Percentiles rank a stretch among this genome's conserved stretches.
phyloP scores from a whole-genome alignment of 2,113 vertebrate genomes.

The Mus spicilegus region DNA sequence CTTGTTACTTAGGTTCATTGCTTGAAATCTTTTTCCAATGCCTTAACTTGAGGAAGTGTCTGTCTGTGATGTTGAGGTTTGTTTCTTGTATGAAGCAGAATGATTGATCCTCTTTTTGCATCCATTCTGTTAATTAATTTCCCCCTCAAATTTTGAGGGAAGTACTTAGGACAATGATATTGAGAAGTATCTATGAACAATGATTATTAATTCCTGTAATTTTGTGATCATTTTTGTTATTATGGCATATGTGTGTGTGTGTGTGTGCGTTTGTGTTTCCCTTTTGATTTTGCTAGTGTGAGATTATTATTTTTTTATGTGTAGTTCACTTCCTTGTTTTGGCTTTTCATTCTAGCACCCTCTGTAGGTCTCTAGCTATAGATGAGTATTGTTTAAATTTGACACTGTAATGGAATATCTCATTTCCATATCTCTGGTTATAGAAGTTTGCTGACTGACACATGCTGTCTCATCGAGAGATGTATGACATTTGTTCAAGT shows the following conservation, averaged over 20 bases:
- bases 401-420: not conserved
- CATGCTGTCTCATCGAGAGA: not conserved
- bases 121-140: not conserved
- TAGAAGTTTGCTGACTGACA: not conserved
- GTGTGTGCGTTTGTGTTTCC: not conserved
- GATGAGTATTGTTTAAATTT: not conserved
- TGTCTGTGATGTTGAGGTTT: not conserved
- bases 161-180: not conserved
- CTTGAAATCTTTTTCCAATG: not conserved
- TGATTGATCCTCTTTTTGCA: not conserved
- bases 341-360: not conserved
- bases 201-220: not conserved
- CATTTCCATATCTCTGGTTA: not conserved
- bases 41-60: not conserved
- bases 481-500: not conserved
- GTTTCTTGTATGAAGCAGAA: not conserved
- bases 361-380: not conserved
- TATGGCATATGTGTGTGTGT: too few relatives aligned
- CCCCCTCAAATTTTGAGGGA: not conserved
- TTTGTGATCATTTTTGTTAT: not conserved
- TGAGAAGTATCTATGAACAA: not conserved
- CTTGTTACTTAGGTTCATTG: too few relatives aligned
- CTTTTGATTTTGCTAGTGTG: not conserved
- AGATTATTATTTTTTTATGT: not conserved
- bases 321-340: not conserved